These are phyloP conservation scores for Bombus consobrinus DNA, from an alignment of 1,140 invertebrate species.

Conservation along the genomic window DNA sequence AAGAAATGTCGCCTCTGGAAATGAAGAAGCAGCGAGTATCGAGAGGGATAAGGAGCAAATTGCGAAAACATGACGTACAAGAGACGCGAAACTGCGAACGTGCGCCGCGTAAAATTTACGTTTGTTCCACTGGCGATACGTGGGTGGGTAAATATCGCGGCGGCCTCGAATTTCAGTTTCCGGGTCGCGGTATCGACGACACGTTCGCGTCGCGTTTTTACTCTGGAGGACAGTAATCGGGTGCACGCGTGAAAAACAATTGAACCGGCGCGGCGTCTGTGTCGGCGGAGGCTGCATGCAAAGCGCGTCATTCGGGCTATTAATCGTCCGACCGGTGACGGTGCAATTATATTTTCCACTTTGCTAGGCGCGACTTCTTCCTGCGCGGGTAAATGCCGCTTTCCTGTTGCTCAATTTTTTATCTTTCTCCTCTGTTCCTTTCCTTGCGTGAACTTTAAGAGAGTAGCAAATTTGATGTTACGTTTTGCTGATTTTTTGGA, in stretches of 20 bases:
- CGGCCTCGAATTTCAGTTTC: too few species aligned
- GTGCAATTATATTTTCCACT: not conserved
- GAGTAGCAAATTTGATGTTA: not conserved
- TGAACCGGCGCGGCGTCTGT: not conserved
- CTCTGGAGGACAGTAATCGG: not conserved
- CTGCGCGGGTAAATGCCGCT: not conserved
- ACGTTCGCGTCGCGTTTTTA: not conserved
- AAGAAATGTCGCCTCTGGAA: not conserved
- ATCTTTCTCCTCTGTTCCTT: too few species aligned
- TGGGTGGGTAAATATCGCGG: constrained; percentile 2
- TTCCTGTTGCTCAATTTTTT: not conserved
- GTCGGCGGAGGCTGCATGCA: not conserved
- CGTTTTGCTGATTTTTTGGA: too few species aligned
- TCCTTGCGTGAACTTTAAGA: rapidly evolving
- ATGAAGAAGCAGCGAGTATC: not conserved
- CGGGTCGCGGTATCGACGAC: constrained; percentile 2
- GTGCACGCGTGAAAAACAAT: constrained; percentile 24
- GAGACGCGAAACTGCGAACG: too few species aligned
- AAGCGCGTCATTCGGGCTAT: constrained; percentile 5
- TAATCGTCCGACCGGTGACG: constrained; percentile 1
- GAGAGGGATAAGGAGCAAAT: not conserved
- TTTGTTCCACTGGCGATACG: not conserved
- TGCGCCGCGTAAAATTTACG: not conserved
- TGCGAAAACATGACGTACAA: not conserved
- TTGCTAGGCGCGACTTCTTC: not conserved